These are phyloP conservation scores for Tipula unca DNA, from an alignment of 2,888 invertebrate genomes.

Conservation along the genomic window DNA sequence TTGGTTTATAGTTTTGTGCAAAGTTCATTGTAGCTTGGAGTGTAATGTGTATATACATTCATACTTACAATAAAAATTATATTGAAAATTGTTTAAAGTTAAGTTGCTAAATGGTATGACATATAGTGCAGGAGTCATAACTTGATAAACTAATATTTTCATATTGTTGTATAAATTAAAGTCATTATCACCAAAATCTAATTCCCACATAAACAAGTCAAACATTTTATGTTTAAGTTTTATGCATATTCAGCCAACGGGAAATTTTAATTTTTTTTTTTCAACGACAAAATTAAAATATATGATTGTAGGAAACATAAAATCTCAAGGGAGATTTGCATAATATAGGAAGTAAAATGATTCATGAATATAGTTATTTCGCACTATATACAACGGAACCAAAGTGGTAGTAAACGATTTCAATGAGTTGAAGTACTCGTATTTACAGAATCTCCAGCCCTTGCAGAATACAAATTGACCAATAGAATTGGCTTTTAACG, in stretches of 20 bases:
- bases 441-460: too few relatives aligned
- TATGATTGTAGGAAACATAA: not conserved
- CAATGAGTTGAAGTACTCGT: too few relatives aligned
- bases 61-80: too few relatives aligned
- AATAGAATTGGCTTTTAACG: too few relatives aligned
- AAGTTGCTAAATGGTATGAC: not conserved
- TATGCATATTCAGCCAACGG: not conserved
- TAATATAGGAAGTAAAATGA: not conserved
- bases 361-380: too few relatives aligned
- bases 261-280: not conserved
- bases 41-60: too few relatives aligned
- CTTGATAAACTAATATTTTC: not conserved
- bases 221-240: not conserved
- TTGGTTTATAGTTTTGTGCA: conserved; percentile 1
- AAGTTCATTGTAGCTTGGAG: not conserved
- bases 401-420: too few relatives aligned
- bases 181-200: not conserved
- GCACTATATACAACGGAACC: too few relatives aligned
- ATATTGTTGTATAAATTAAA: not conserved
- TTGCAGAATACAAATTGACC: too few relatives aligned
- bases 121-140: not conserved
- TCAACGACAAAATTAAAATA: not conserved
- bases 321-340: not conserved
- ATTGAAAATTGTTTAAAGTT: not conserved
- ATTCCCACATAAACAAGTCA: not conserved